Conservation (phyloP, 2,888 invertebrate genomes). For the Reticulitermes lucifugus region DNA sequence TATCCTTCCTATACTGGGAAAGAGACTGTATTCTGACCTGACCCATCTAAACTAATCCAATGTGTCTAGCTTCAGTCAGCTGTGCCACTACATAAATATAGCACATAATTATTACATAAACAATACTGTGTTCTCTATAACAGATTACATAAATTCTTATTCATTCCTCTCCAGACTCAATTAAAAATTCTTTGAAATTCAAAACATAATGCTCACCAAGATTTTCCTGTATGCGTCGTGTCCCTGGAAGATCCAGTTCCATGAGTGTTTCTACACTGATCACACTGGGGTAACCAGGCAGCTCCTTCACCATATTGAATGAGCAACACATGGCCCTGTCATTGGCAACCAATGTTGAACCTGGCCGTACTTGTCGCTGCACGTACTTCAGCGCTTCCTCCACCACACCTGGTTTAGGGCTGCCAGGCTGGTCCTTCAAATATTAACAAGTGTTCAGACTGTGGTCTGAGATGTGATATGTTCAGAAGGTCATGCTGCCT, state of each 20-base stretch:
- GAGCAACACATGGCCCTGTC: constrained; percentile 60
- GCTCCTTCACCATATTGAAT: constrained; percentile 59
- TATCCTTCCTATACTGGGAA: too few relatives aligned
- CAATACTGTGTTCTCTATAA: too few relatives aligned
- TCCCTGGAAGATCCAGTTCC: constrained; percentile 63
- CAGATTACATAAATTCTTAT: too few relatives aligned
- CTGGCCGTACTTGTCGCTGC: constrained; percentile 59
- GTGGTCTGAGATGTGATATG: too few relatives aligned
- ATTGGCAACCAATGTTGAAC: constrained; percentile 64
- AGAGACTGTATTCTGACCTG: too few relatives aligned
- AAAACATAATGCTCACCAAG: constrained; percentile 59
- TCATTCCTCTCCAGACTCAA: not conserved
- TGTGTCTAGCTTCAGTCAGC: too few relatives aligned
- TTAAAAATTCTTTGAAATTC: too few relatives aligned
- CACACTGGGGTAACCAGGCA: constrained; percentile 59
- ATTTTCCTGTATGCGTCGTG: constrained; percentile 62
- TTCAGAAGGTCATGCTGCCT: too few relatives aligned
- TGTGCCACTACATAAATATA: too few relatives aligned
- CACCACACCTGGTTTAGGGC: constrained; percentile 58
- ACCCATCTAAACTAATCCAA: too few relatives aligned
- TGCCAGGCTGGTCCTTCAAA: constrained; percentile 42
- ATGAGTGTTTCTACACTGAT: constrained; percentile 64
- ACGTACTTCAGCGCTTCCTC: constrained; percentile 63
- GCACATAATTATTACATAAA: too few relatives aligned
- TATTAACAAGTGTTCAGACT: not conserved